phyloP scores from a whole-genome alignment of 2,797 vertebrate genomes.

The Benthosema pterotum region DNA sequence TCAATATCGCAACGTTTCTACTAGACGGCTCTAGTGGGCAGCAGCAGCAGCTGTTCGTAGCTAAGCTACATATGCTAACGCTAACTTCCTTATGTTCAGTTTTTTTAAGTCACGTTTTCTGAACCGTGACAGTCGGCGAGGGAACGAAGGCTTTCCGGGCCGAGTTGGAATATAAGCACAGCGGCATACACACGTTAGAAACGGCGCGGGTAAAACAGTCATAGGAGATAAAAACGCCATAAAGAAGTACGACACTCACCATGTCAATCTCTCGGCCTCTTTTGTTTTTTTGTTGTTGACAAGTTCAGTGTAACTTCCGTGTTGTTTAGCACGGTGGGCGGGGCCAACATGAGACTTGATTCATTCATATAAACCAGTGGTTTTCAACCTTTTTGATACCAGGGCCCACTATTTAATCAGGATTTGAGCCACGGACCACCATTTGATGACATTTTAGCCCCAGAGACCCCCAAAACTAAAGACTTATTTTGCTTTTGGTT shows the following conservation, averaged over 20 bases:
- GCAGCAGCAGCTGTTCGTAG: conserved; percentile 32
- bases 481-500: no score
- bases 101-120: conserved; percentile 21
- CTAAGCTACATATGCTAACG: conserved; percentile 61
- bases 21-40: no score
- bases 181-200: not conserved
- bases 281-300: conserved; percentile 71
- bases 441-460: no score
- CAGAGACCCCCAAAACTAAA: no score
- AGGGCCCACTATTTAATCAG: no score
- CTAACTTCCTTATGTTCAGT: conserved; percentile 47
- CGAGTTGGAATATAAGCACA: no score
- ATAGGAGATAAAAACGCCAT: not conserved
- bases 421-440: no score
- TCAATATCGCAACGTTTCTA: no score
- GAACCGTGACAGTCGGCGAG: conserved; percentile 20
- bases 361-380: no score
- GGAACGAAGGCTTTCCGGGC: not conserved
- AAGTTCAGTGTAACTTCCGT: conserved; percentile 75
- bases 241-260: conserved; percentile 52
- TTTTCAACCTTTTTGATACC: no score
- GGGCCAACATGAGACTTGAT: conserved; percentile 12
- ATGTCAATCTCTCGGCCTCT: conserved; percentile 55
- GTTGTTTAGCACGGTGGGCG: conserved; percentile 38
- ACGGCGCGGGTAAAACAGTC: not conserved